Evolutionary conservation across 37 sponge, comb jelly and placozoan species (phyloP).

Genomic region (Crambe crambe): DNA sequence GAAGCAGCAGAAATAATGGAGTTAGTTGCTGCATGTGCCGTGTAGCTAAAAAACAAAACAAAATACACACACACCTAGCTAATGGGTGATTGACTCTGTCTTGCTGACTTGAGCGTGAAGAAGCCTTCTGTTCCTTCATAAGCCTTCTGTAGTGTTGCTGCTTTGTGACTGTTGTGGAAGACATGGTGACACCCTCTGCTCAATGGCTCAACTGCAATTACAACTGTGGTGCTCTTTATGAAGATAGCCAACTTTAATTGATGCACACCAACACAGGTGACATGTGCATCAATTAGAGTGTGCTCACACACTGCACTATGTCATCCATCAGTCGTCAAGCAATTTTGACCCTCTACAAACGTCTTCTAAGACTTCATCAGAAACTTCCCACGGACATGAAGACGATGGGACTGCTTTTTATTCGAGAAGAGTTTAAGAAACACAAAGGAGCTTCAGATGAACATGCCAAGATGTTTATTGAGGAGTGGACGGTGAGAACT

Average conservation of each 20-base stretch:
- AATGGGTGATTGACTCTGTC: conserved; percentile 64
- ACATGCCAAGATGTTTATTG: conserved; percentile 29
- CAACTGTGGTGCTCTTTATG: background rate
- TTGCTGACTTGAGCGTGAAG: background rate
- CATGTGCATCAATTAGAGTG: too few relatives aligned
- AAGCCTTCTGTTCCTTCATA: conserved; percentile 78
- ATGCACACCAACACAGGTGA: too few relatives aligned
- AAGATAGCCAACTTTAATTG: background rate
- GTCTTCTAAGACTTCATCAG: conserved; percentile 55
- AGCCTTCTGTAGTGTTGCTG: conserved; percentile 65
- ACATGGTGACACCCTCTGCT: conserved; percentile 22
- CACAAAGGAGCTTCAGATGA: conserved; percentile 38
- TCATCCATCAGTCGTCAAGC: background rate
- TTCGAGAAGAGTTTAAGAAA: conserved; percentile 60
- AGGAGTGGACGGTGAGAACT: conserved; percentile 79
- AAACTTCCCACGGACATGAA: conserved; percentile 40
- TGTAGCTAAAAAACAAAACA: too few relatives aligned
- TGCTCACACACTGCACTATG: too few relatives aligned
- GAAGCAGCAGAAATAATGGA: background rate
- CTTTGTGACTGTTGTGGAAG: conserved; percentile 41
- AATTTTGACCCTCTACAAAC: conserved; percentile 45
- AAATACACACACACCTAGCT: conserved; percentile 51
- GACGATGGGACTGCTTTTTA: conserved; percentile 28
- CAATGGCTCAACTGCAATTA: too few relatives aligned
- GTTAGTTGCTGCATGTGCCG: too few relatives aligned